Percentiles rank a stretch among this genome's conserved stretches.
phyloP scores from a whole-genome alignment of 2,797 vertebrate species.

The Cossypha caffra region DNA sequence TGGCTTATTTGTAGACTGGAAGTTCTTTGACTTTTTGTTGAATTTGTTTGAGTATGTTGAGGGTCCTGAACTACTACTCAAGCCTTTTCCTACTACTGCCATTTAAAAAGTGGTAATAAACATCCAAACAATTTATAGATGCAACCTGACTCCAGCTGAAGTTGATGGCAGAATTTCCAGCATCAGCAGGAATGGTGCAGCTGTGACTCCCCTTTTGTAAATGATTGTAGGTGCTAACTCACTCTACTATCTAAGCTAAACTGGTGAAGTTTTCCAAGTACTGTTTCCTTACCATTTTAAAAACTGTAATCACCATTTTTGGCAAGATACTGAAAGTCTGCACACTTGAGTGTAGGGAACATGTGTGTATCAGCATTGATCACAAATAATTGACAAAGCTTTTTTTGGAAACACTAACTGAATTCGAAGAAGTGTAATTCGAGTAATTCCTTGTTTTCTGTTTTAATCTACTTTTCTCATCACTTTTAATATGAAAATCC shows the following conservation, averaged over 20 bases:
- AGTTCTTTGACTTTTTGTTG: background rate
- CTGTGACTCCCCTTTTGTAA: background rate
- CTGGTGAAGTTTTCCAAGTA: background rate
- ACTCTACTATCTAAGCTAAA: background rate
- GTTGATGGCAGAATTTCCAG: background rate
- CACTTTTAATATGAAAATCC: background rate
- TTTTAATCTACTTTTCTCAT: background rate
- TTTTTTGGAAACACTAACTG: background rate
- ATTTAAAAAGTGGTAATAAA: background rate
- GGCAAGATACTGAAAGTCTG: background rate
- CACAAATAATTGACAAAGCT: background rate
- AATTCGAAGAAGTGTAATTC: background rate
- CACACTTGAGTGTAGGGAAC: background rate
- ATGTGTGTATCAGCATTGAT: background rate
- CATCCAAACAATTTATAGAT: background rate
- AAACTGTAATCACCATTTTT: background rate
- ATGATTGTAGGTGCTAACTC: rapidly evolving
- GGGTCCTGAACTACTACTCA: background rate
- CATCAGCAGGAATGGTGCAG: background rate
- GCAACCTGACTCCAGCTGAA: background rate
- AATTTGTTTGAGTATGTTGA: background rate
- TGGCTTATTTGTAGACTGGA: background rate
- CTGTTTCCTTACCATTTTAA: background rate
- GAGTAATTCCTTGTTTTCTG: background rate
- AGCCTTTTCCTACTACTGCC: background rate